Conservation (phyloP, 2,797 vertebrate species). For the Enteromius viviparus region DNA sequence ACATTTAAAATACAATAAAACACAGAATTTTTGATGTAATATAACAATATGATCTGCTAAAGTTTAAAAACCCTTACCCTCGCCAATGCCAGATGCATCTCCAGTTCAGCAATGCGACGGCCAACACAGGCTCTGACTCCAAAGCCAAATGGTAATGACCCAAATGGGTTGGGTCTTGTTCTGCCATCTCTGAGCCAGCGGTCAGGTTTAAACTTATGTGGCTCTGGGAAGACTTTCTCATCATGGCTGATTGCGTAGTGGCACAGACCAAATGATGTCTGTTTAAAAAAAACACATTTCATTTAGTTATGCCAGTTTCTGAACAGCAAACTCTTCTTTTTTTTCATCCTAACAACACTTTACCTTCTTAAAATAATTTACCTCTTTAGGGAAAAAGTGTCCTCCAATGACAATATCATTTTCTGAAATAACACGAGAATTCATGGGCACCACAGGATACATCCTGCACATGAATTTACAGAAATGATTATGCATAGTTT, state of each 20-base stretch:
- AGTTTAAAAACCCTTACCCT: constrained; percentile 65
- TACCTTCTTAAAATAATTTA: constrained; percentile 69
- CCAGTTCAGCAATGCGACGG: constrained; percentile 79
- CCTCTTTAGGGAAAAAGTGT: constrained; percentile 75
- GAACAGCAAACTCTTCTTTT: constrained; percentile 1
- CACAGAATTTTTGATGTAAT: background rate
- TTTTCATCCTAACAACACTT: background rate
- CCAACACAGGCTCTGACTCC: constrained; percentile 80
- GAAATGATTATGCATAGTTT: background rate
- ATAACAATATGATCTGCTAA: background rate
- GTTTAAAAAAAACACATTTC: background rate
- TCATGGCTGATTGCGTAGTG: constrained; percentile 79
- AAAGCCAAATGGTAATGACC: constrained; percentile 79
- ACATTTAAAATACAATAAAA: background rate
- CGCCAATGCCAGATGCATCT: constrained; percentile 76
- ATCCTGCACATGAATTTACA: constrained; percentile 68
- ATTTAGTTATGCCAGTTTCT: background rate
- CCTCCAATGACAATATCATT: constrained; percentile 71
- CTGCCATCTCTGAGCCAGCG: constrained; percentile 75
- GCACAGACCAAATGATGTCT: constrained; percentile 74
- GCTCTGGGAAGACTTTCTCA: constrained; percentile 72
- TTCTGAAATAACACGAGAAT: constrained; percentile 70
- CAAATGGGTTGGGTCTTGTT: constrained; percentile 70
- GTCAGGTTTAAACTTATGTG: constrained; percentile 73
- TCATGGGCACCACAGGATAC: constrained; percentile 77